phyloP scores from a whole-genome alignment of 2,113 vertebrate species.

The Lichenostomus cassidix region DNA sequence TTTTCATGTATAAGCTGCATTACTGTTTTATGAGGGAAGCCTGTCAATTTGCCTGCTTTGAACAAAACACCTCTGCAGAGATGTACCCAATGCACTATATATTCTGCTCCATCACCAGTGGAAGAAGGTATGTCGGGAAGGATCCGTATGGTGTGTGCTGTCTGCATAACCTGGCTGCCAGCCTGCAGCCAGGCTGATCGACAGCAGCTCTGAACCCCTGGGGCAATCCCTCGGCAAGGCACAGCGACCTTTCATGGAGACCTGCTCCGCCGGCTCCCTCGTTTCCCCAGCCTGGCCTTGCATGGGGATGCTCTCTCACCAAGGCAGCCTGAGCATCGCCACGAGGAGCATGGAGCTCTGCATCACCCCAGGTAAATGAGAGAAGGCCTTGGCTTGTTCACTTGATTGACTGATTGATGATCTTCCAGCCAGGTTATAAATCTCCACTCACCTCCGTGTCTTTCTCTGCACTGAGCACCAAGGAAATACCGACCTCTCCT shows the following conservation, averaged over 20 bases:
- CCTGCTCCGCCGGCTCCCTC: rapidly evolving
- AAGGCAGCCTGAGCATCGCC: background rate
- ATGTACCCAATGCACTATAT: background rate
- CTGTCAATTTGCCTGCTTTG: conserved; percentile 29
- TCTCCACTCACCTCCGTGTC: background rate
- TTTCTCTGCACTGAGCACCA: background rate
- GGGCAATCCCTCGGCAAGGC: background rate
- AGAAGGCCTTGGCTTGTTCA: background rate
- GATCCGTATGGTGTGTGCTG: rapidly evolving
- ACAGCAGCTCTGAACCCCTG: background rate
- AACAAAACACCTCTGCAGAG: conserved; percentile 3
- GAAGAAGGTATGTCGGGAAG: background rate
- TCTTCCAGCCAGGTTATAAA: background rate
- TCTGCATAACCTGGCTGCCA: rapidly evolving
- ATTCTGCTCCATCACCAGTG: background rate
- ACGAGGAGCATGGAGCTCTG: rapidly evolving
- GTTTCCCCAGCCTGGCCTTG: background rate
- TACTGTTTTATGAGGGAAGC: conserved; percentile 43
- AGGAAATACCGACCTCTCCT: background rate
- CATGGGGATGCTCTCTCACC: background rate
- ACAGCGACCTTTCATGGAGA: rapidly evolving
- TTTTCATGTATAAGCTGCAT: conserved; percentile 1
- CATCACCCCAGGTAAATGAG: background rate
- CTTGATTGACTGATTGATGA: background rate
- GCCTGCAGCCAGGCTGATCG: background rate